Evolutionary conservation across 2,113 vertebrate species (phyloP).

Genomic region (Hypanus sabinus): DNA sequence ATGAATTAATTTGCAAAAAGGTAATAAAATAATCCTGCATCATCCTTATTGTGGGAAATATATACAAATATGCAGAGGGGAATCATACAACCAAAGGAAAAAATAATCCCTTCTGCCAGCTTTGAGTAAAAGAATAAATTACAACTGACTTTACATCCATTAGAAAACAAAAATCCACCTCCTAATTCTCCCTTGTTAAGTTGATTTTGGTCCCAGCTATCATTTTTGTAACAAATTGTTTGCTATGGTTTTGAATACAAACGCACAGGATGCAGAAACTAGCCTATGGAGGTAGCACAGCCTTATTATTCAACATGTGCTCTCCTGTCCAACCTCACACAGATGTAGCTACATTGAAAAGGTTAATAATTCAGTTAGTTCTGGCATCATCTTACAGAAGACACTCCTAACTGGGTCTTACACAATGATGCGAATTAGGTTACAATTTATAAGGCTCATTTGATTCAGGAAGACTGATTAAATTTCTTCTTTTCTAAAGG

Average conservation of each 20-base stretch:
- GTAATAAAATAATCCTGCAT: neutral
- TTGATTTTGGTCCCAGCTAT: constrained; percentile 15
- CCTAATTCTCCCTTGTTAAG: constrained; percentile 20
- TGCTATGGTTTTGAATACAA: neutral
- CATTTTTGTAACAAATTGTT: constrained; percentile 20
- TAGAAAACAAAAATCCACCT: neutral
- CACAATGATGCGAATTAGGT: constrained; percentile 26
- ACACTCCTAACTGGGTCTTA: constrained; percentile 28
- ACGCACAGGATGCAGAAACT: neutral
- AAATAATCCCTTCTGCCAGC: neutral
- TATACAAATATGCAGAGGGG: neutral
- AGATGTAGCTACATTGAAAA: constrained; percentile 9
- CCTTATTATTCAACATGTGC: constrained; percentile 24
- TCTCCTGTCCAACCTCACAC: neutral
- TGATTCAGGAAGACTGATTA: neutral
- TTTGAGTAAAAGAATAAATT: neutral
- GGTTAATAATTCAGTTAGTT: constrained; percentile 28
- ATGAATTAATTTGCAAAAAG: neutral
- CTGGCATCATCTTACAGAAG: constrained; percentile 25
- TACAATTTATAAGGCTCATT: constrained; percentile 9
- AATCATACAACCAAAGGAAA: neutral
- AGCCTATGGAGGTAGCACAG: neutral
- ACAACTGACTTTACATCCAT: neutral
- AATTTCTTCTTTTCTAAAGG: neutral
- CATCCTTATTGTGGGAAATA: neutral